phyloP scores from a whole-genome alignment of 2,888 invertebrate species.

The Hypomecis atomaria region DNA sequence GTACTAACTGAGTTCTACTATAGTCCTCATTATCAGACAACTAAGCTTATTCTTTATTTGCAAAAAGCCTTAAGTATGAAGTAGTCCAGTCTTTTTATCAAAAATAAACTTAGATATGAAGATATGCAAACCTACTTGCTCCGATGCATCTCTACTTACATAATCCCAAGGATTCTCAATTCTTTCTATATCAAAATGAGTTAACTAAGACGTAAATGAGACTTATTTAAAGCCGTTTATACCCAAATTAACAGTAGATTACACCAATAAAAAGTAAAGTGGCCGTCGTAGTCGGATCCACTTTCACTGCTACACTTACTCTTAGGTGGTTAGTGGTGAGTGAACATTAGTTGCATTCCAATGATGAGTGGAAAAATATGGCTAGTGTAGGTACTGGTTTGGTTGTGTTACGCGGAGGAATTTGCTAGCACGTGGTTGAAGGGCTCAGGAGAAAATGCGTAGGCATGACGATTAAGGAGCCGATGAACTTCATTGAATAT shows the following conservation, averaged over 20 bases:
- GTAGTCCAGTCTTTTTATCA: too few species aligned
- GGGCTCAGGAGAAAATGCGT: slow-evolving; percentile 4
- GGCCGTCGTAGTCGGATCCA: slow-evolving; percentile 33
- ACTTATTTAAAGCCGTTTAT: slow-evolving; percentile 6
- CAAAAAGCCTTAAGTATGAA: too few species aligned
- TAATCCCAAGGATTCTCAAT: too few species aligned
- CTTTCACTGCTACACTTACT: slow-evolving; percentile 41
- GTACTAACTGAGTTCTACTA: too few species aligned
- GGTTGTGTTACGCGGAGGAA: slow-evolving; percentile 17
- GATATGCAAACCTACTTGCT: too few species aligned
- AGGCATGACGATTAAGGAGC: not conserved
- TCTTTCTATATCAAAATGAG: too few species aligned
- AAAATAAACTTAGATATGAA: too few species aligned
- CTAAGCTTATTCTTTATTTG: too few species aligned
- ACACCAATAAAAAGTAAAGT: slow-evolving; percentile 38
- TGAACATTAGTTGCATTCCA: slow-evolving; percentile 22
- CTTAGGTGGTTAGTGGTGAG: slow-evolving; percentile 24
- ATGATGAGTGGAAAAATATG: slow-evolving; percentile 3
- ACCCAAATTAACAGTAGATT: slow-evolving; percentile 18
- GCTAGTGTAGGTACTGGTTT: slow-evolving; percentile 12
- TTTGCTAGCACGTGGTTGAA: slow-evolving; percentile 11
- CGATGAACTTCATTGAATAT: not conserved
- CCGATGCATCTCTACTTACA: too few species aligned
- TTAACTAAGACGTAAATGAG: too few species aligned
- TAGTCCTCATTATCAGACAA: too few species aligned